These are phyloP conservation scores for Heliangelus exortis DNA, from an alignment of 2,797 vertebrate genomes.

Conservation along the genomic window DNA sequence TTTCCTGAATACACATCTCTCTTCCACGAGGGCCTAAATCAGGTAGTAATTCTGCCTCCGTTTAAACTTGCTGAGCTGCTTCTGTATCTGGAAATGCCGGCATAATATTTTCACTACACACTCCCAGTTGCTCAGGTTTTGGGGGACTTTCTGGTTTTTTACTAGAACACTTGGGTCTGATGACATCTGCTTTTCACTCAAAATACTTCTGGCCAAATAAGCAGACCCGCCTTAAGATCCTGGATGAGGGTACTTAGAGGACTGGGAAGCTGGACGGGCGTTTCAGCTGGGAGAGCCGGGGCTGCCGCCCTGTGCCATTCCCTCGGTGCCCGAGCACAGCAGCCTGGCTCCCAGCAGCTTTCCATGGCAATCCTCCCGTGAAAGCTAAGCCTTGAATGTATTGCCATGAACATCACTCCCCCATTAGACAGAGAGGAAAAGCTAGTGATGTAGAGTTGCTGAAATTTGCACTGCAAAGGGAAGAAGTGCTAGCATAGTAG, in stretches of 20 bases:
- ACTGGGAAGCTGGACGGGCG: neutral
- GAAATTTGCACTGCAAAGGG: neutral
- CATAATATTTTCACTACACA: neutral
- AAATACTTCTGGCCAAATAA: slow-evolving; percentile 11
- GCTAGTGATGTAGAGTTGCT: neutral
- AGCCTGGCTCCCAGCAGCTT: neutral
- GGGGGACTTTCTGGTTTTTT: neutral
- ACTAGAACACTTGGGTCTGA: neutral
- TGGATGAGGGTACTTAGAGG: neutral
- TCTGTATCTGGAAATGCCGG: neutral
- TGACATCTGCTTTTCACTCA: slow-evolving; percentile 20
- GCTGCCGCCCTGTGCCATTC: neutral
- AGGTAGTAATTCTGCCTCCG: neutral
- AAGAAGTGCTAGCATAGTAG: neutral
- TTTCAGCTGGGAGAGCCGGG: neutral
- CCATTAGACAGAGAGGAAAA: neutral
- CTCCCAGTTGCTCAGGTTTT: neutral
- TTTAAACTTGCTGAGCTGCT: slow-evolving; percentile 12
- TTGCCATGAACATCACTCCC: neutral
- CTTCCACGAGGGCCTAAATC: neutral
- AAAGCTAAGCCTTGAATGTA: neutral
- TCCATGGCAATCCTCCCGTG: neutral
- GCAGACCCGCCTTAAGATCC: slow-evolving; percentile 17
- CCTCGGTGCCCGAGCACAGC: accelerated
- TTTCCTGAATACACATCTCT: neutral